phyloP scores from a whole-genome alignment of 2,113 vertebrate genomes.

The Epinephelus lanceolatus region DNA sequence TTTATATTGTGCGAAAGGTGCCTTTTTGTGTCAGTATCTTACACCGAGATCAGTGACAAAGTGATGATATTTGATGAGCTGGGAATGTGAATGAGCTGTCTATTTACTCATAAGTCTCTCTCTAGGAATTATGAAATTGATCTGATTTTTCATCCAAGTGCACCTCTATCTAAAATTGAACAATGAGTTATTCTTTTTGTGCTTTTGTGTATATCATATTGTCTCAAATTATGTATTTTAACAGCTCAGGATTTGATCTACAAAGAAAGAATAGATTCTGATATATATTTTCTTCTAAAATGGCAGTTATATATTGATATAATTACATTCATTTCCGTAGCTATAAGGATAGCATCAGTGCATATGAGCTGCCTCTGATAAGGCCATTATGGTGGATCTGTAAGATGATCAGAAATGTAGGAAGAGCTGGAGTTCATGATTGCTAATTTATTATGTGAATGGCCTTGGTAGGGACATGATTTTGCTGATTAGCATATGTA shows the following conservation, averaged over 20 bases:
- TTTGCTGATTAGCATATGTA: slow-evolving; percentile 57
- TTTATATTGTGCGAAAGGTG: no score
- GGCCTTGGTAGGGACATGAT: slow-evolving; percentile 22
- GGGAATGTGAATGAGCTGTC: no score
- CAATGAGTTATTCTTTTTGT: neutral
- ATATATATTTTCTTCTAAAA: neutral
- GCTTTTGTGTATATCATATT: neutral
- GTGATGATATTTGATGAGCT: no score
- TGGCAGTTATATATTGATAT: neutral
- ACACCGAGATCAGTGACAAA: no score
- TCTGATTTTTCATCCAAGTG: neutral
- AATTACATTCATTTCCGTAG: neutral
- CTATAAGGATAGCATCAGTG: slow-evolving; percentile 3
- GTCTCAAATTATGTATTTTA: neutral
- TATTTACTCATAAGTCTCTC: neutral
- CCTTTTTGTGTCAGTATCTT: no score
- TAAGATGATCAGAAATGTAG: slow-evolving; percentile 30
- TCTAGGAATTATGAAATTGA: neutral
- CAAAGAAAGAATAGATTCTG: neutral
- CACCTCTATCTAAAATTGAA: neutral
- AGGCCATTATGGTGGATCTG: slow-evolving; percentile 7
- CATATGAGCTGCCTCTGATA: slow-evolving; percentile 28
- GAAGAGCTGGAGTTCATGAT: slow-evolving; percentile 37
- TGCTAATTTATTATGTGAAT: slow-evolving; percentile 54
- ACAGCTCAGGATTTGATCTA: neutral